Percentiles rank a stretch among this genome's conserved stretches.
phyloP scores from a whole-genome alignment of 2,888 invertebrate species.

The Andrena minutula region DNA sequence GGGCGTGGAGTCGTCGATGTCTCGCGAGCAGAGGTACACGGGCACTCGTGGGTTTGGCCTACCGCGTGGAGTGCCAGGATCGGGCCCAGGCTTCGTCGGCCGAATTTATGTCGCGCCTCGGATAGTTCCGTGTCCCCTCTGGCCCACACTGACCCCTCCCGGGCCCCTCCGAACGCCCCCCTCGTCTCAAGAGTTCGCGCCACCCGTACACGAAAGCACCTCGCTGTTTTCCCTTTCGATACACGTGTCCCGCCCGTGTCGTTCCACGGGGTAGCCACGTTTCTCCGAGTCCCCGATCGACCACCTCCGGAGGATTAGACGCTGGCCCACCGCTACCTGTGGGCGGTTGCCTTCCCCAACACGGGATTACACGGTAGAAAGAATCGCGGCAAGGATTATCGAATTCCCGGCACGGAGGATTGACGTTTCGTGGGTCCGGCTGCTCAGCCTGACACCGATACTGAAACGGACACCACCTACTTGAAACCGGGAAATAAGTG shows the following conservation, averaged over 20 bases:
- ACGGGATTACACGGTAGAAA: background rate
- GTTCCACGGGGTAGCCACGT: constrained; percentile 12
- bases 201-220: constrained; percentile 32
- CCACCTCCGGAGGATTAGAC: background rate
- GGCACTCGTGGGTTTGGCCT: constrained; percentile 57
- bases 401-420: background rate
- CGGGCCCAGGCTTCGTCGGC: constrained; percentile 4
- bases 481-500: background rate
- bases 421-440: background rate
- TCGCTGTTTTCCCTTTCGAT: background rate
- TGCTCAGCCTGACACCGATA: background rate
- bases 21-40: constrained; percentile 54
- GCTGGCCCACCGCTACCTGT: background rate
- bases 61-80: constrained; percentile 44
- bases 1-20: constrained; percentile 69
- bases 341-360: background rate
- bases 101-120: constrained; percentile 65
- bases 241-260: constrained; percentile 35
- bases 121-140: constrained; percentile 60
- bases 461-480: background rate
- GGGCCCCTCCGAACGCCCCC: background rate
- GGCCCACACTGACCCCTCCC: too few relatives aligned
- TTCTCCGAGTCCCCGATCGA: background rate
- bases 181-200: constrained; percentile 55
- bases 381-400: background rate